Base-by-base conservation (phyloP, 64 coral and sea anemone species). In the Dendronephthya gigantea region DNA sequence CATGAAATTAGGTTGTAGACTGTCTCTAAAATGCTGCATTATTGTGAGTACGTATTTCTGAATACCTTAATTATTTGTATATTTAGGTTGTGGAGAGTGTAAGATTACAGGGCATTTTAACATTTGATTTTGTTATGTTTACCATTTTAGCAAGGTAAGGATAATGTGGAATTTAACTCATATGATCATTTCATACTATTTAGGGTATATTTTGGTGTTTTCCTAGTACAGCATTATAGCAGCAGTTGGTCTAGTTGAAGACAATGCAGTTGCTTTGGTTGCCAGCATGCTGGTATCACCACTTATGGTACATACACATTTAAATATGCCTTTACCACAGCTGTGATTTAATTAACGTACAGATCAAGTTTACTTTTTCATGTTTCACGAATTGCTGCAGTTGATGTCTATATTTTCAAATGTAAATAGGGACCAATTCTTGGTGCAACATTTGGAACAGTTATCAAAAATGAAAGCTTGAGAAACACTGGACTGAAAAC, bases 401-500 rank as follows among this genome's bases (percentile, higher is more conserved):
- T 4, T 45, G 41, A 45, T 6, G 41, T 45, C 41, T 45, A 11
- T 45, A 6, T 45, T 45, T 45, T 62, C 3, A n/a, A n/a, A 19
- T 22, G 25, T n/a, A 27, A 62, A 62, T 35, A 79, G 72, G 72
- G 72, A 6, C 72, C 72, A 7, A 36, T 79, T 36, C 37, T 79
- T 16, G 72, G 72, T 12, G 72, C 8, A 39, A 79, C 72, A 19
- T 79, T 79, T 79, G 72, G 72, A 34, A 79, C 31, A 9, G 32
- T 36, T 13, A 79, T 79, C 7, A 79, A 79, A 79, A 34, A 79
- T 11, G 2, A 36, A 19, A 39, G 36, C 9, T 29, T 79, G 31
- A 34, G 72, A 12, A 79, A 79, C 36, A 79, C 31, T 79, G 72
- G 72, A 34, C 17, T 79, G 72, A 79, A 79, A 79, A 79, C 72